Evolutionary conservation across 2,797 vertebrate species (phyloP).

Genomic region (Poeciliopsis paucimaculata): DNA sequence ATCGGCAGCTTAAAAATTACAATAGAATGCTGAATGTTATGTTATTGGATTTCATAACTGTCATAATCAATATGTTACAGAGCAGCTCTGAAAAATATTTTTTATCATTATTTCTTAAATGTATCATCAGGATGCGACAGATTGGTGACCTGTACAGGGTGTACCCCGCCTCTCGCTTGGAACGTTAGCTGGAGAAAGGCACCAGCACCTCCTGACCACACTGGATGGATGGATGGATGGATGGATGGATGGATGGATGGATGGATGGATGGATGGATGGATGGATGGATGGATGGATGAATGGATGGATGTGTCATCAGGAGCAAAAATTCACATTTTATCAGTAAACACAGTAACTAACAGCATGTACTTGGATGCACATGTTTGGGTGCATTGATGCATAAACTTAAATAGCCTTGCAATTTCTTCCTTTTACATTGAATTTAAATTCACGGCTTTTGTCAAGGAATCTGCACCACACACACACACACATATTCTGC

Average conservation of each 20-base stretch:
- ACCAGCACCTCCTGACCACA: no score
- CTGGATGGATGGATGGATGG: no score
- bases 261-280: no score
- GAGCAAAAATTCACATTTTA: background rate
- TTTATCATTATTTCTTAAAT: background rate
- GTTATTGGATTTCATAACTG: background rate
- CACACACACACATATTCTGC: no score
- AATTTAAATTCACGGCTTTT: background rate
- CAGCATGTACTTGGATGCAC: background rate
- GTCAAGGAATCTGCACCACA: background rate
- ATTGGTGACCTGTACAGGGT: no score
- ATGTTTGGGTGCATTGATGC: background rate
- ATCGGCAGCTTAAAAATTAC: background rate
- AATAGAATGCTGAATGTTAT: background rate
- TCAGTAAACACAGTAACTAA: background rate
- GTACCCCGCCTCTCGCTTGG: no score
- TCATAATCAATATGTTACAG: background rate
- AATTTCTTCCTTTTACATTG: background rate
- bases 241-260: no score
- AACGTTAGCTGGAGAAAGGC: no score
- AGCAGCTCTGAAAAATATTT: background rate
- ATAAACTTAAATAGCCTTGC: background rate
- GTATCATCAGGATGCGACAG: background rate
- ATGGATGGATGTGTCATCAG: background rate
- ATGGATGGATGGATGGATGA: no score